Evolutionary conservation across 2,113 vertebrate genomes (phyloP), one percentile per base, ranked within the genome.

Genomic region (Guaruba guarouba): DNA sequence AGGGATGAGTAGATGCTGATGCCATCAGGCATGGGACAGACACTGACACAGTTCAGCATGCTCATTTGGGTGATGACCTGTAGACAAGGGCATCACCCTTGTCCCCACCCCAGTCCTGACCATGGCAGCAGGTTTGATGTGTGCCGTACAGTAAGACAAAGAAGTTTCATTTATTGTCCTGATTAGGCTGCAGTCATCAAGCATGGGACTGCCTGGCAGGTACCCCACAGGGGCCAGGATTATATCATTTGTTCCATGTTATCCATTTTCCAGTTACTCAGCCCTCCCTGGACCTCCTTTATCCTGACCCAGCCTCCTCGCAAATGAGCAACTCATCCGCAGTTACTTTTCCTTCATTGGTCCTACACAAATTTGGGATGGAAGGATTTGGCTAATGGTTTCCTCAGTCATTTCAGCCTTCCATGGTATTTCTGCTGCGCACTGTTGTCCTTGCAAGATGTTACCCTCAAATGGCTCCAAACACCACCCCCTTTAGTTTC

Each of bases 131-230:
- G 28, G 15, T 86, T 77, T 70, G 52, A 7, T 18, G 3, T 17
- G 6, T 57, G 37, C 44, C 41, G 11, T 11, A 37, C 8, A 33
- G 37, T 43, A 48, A 84, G 39, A 61, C 55, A 89, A 82, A 17
- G 3, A 29, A 8, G 5, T 64, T 85, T 29, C 5, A 49, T 69
- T 77, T 80, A 52, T 57, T 81, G n/a, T n/a, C 46, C 6, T 3
- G 0, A 1, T 59, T 44, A 5, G 2, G 2, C 15, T 77, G n/a
- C 1, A 1, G 7, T 37, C 7, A 55, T 48, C 28, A 82, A 90
- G 22, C 29, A 16, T 33, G 17, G 8, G 4, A 6, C 18, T 79
- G 28, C 10, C 49, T 69, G 33, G 8, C 14, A 66, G 24, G n/a
- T 41, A 64, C 4, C 8, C 15, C 43, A 52, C 10, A 82, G 25